These are phyloP conservation scores for Gadus chalcogrammus DNA, from an alignment of 2,113 vertebrate species.

Conservation along the genomic window DNA sequence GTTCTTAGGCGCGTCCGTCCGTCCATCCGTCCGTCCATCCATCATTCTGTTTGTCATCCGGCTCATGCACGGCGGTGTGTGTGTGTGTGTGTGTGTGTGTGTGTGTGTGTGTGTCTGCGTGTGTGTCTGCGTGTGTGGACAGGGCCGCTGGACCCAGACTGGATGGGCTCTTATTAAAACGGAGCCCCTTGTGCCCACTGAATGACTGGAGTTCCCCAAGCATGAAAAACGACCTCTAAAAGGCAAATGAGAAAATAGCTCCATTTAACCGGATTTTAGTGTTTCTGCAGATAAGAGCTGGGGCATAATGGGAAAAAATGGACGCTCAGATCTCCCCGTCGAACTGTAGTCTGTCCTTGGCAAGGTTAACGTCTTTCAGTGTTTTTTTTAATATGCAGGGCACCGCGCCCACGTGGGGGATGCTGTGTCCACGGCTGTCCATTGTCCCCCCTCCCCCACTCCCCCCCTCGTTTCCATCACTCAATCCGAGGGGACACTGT, in stretches of 20 bases:
- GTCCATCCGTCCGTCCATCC: too few species aligned
- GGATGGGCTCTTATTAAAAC: slow-evolving; percentile 52
- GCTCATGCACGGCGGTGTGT: too few species aligned
- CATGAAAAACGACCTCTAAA: slow-evolving; percentile 70
- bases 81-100: too few species aligned
- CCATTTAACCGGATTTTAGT: slow-evolving; percentile 71
- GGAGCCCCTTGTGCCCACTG: slow-evolving; percentile 49
- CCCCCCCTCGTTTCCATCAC: slow-evolving; percentile 24
- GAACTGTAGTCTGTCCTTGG: slow-evolving; percentile 55
- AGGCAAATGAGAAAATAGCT: slow-evolving; percentile 71
- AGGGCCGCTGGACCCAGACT: slow-evolving; percentile 32
- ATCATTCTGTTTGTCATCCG: too few species aligned
- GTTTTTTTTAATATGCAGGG: slow-evolving; percentile 17
- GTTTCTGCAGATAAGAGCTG: slow-evolving; percentile 71
- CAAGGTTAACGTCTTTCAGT: slow-evolving; percentile 61
- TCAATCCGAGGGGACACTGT: slow-evolving; percentile 46
- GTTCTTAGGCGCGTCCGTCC: too few species aligned
- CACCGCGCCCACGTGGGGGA: slow-evolving; percentile 27
- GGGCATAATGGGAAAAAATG: slow-evolving; percentile 65
- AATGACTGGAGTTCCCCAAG: slow-evolving; percentile 64
- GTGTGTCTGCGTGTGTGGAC: slow-evolving; percentile 16
- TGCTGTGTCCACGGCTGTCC: slow-evolving; percentile 22
- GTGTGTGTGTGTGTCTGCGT: neutral
- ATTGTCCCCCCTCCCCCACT: slow-evolving; percentile 15
- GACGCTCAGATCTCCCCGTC: slow-evolving; percentile 55